Conservation (phyloP, 2,888 invertebrate genomes). For the Scelioninae gen. 2 region DNA sequence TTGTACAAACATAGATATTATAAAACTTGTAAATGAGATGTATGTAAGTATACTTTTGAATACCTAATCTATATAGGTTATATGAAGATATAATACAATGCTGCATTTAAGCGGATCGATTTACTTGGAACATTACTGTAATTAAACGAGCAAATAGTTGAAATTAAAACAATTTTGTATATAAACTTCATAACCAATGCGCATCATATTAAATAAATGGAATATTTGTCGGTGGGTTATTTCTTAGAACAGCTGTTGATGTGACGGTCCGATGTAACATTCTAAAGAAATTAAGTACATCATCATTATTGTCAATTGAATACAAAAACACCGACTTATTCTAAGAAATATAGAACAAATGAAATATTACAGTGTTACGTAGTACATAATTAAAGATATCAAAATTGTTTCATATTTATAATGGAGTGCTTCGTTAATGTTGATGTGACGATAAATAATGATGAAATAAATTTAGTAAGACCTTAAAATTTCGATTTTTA, state of each 20-base stretch:
- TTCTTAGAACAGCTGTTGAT: constrained; percentile 39
- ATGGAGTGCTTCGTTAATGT: no score
- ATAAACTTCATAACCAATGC: background rate
- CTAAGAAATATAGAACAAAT: constrained; percentile 44
- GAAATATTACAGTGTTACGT: no score
- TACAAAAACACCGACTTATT: constrained; percentile 41
- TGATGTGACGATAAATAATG: no score
- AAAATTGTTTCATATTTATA: no score
- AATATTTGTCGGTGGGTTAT: constrained; percentile 19
- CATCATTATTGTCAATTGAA: constrained; percentile 41
- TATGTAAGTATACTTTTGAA: no score
- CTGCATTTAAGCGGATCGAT: background rate
- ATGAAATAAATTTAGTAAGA: no score
- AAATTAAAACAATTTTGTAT: background rate
- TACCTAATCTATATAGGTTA: no score
- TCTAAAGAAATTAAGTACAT: constrained; percentile 47
- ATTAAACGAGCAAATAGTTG: constrained; percentile 1
- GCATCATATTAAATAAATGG: constrained; percentile 25
- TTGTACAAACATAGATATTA: no score
- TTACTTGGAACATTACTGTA: background rate
- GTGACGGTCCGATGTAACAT: constrained; percentile 36
- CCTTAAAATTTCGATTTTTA: no score
- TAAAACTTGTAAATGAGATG: no score
- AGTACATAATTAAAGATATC: no score
- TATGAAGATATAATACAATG: no score